Evolutionary conservation across 30 jellyfish, hydroid and myxozoan genomes (phyloP).

Genomic region (Aurelia aurita): DNA sequence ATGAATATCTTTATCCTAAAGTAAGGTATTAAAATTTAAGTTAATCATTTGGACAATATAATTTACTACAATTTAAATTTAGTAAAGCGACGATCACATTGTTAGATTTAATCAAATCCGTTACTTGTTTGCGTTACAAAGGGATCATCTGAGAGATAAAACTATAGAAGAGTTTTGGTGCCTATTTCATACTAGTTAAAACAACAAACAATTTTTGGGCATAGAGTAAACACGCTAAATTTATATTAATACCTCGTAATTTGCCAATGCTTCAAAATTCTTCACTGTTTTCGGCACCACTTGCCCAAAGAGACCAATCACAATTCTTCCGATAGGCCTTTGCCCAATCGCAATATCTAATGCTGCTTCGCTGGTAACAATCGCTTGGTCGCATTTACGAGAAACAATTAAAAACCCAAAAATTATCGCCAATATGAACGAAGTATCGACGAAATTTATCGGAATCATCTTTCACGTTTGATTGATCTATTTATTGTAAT

Average conservation of each 20-base stretch:
- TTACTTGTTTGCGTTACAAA: too few species aligned
- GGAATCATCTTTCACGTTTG: constrained; percentile 8
- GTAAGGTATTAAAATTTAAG: too few species aligned
- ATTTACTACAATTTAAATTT: too few species aligned
- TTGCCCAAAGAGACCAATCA: constrained; percentile 78
- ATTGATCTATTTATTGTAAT: neutral
- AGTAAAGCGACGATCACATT: too few species aligned
- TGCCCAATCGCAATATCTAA: constrained; percentile 55
- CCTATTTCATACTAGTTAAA: too few species aligned
- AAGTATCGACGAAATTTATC: neutral
- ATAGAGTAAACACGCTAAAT: too few species aligned
- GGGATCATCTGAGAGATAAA: too few species aligned
- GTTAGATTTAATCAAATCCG: too few species aligned
- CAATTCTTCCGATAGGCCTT: constrained; percentile 49
- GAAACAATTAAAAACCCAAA: constrained; percentile 27
- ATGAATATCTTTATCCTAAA: too few species aligned
- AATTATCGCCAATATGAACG: neutral
- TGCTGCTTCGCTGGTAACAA: constrained; percentile 60
- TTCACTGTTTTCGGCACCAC: constrained; percentile 82
- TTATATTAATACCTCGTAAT: constrained; percentile 10
- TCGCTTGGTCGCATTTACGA: constrained; percentile 51
- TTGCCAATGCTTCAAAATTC: constrained; percentile 74
- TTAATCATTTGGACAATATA: too few species aligned
- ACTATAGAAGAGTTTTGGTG: too few species aligned
- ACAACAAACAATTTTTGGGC: too few species aligned